Base-by-base conservation (phyloP, 2,888 invertebrate species). In the Mythimna albipuncta region DNA sequence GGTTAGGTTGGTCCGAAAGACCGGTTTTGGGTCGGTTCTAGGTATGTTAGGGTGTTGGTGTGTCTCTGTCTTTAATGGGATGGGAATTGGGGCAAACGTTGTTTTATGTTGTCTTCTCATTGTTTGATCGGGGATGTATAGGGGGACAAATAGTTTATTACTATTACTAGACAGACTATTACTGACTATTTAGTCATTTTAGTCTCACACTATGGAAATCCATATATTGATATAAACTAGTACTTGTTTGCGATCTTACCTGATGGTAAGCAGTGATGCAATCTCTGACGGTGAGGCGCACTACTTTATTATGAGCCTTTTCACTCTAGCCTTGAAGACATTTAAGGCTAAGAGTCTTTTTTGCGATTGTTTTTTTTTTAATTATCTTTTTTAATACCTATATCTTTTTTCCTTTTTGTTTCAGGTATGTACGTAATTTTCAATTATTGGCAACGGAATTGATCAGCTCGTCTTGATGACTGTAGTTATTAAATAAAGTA, bases 391-490 rank as follows among this genome's bases (percentile, higher is more conserved):
- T 57, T 13, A 35, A 10, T 9, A 19, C 19, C 35, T 58, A 9
- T 32, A 19, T 58, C 38, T 68, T 44, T 65, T 57, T 74, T 68
- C 41, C 66, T 57, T 74, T 79, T 80, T 72, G 77, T 86, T 84
- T 61, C 88, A 88, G 89, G 88, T 89, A 88, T 82, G 88, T 77
- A 26, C 13, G 26, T 13, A 19, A 44, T 9, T 47, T 47, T 16
- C 19, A 47, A 47, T 26, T 32, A 47, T 26, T 32, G 13, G 10
- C 10, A 10, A 32, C 4, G 2, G 47, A n/a, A 9, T 13, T 26
- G 0, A 35, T 19, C 67, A 10, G 9, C 3, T 32, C 4, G 5
- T 32, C 32, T 3, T 4, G 1, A 26, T 4, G 13, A 21, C 41
- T 13, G 41, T 4, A 21, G 19, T 10, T 21, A 2, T 21, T 10